Evolutionary conservation across 2,888 invertebrate species (phyloP), one percentile per base, ranked within the genome.

Genomic region (Machimus atricapillus): DNA sequence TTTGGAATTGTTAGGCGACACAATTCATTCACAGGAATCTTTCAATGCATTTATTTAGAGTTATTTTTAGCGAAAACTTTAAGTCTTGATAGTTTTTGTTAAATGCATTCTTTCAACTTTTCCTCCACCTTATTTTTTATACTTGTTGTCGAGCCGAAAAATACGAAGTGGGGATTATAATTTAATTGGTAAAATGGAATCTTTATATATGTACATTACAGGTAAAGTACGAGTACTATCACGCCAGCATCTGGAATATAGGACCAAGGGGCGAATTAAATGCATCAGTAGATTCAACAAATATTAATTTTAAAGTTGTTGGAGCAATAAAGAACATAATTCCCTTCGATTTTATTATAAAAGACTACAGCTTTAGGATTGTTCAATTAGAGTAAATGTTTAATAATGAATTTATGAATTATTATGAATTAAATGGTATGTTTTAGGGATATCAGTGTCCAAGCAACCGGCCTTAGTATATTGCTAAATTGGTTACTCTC

Each of bases 221-320:
- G 82, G 14, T 87, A 9, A 19, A 81, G 23, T 87, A 87, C 43
- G 37, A 34, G 6, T 52, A 37, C 40, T 87, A 87, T 37, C 52
- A 82, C 34, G 87, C 87, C 8, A n/a, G 34, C 37, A 73, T 87
- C 3, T 87, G 87, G 87, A 87, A 87, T 73, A 76, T 87, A 23
- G 87, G 82, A 6, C 81, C 82, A 56, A 37, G 82, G 34, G 87
- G 87, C 40, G 82, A 87, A 52, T 7, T 87, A 37, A 37, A 82
- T 16, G 74, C 76, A 23, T 19, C 34, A 0, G 76, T 87, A 34
- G 82, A 56, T 16, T 46, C 43, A 19, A 23, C 23, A 87, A 87
- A 23, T 81, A n/a, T 87, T 0, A 82, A 31, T 74, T 76, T 87
- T 40, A 82, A 52, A 56, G 19, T 87, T 19, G 52, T 52, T 52